Base-by-base conservation (phyloP, 2,797 vertebrate genomes). In the Picus viridis region DNA sequence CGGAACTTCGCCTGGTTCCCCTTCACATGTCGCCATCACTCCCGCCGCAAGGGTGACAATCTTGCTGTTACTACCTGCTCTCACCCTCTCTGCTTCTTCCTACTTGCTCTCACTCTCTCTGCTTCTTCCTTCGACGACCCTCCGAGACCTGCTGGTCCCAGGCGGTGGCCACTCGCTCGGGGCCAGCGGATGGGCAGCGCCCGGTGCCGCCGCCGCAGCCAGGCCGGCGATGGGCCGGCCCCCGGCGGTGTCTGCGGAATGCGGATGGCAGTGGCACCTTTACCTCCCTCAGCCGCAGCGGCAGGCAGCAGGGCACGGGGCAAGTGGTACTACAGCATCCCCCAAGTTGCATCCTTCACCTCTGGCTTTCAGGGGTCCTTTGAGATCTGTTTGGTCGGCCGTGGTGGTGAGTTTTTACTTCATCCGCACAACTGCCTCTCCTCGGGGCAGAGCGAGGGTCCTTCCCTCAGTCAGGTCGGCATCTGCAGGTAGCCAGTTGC, bases 261-360 rank as follows among this genome's bases (percentile, higher is more conserved):
- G 71, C 24, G 70, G 9, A 20, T 1, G 5, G 41, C 36, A 5
- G 39, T 15, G 4, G 39, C 49, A 27, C 47, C 54, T 29, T 39
- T 49, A 29, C 22, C 10, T 4, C 4, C 9, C 7, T 5, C 26
- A 6, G 54, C 23, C 5, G 4, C 68, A 36, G 32, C 20, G n/a
- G 17, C 8, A 4, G 34, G n/a, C 18, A 30, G 12, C 0, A 4
- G 24, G 3, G 69, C 45, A 27, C 7, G 45, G 54, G 3, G 3
- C 6, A 16, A 59, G 19, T 0, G 7, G 32, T 49, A 30, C 22
- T 4, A 3, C 6, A 7, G 16, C 36, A 53, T 39, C 29, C 26
- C 34, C 62, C 4, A 6, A 64, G 2, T n/a, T n/a, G 5, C 11
- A 24, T 43, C 61, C 59, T 54, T 51, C 30, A 41, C 64, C 53